Evolutionary conservation across 2,797 vertebrate species (phyloP).

Genomic region (Tamandua tetradactyla): DNA sequence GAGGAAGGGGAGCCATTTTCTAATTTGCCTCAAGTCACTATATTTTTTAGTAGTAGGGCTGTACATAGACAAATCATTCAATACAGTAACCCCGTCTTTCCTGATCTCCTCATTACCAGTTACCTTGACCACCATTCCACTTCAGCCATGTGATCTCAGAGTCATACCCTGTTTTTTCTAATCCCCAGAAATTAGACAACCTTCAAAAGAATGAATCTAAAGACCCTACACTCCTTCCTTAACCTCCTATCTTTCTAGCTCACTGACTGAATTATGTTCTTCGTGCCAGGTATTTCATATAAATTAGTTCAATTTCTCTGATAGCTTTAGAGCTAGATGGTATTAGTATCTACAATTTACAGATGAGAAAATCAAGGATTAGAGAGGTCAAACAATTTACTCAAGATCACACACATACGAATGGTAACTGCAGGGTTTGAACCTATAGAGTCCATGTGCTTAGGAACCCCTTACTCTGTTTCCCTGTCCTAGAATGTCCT

Average conservation of each 20-base stretch:
- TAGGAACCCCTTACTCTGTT: neutral
- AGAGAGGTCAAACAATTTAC: neutral
- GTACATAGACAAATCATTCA: neutral
- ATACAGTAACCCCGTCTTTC: neutral
- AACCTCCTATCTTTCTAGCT: neutral
- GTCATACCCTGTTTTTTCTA: neutral
- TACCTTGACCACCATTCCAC: neutral
- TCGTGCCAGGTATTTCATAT: neutral
- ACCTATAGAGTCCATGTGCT: neutral
- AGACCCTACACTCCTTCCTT: neutral
- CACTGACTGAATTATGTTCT: neutral
- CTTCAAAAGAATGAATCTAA: neutral
- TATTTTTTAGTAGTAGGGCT: neutral
- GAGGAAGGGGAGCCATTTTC: neutral
- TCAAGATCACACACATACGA: neutral
- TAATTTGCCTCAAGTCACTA: neutral
- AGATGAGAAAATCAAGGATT: conserved; percentile 5
- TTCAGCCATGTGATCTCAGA: neutral
- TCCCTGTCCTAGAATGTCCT: neutral
- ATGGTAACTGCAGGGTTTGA: neutral
- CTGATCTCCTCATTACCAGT: neutral
- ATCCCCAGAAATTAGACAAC: neutral
- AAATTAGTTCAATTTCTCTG: neutral
- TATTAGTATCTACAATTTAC: neutral
- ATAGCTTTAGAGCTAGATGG: neutral